These are phyloP conservation scores for Ooceraea biroi DNA, from an alignment of 1,140 invertebrate genomes.

Conservation along the genomic window DNA sequence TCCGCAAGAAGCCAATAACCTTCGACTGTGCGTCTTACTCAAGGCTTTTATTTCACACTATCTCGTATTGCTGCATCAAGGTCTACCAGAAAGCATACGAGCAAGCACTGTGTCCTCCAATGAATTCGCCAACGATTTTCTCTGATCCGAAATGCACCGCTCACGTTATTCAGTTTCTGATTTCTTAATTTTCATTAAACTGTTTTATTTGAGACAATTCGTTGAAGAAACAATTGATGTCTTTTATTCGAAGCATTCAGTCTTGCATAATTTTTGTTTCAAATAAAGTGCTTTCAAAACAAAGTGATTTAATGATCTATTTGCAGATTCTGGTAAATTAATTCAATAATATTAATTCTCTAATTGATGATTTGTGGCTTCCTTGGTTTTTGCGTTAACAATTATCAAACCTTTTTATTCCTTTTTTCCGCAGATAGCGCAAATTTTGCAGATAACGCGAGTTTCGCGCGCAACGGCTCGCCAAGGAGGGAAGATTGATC, in stretches of 20 bases:
- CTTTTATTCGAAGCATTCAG: neutral
- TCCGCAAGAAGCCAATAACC: conserved; percentile 14
- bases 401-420: neutral
- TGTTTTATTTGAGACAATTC: neutral
- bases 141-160: neutral
- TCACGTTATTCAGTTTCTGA: neutral
- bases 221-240: neutral
- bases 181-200: neutral
- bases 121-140: neutral
- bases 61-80: neutral
- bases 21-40: conserved; percentile 27
- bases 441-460: conserved; percentile 4
- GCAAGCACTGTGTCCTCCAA: neutral
- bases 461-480: conserved; percentile 4
- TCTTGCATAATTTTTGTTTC: neutral
- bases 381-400: neutral
- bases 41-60: conserved; percentile 6
- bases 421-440: neutral
- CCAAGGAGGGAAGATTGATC: conserved; percentile 38
- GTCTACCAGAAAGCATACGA: neutral
- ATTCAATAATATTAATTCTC: neutral
- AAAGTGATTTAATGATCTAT: neutral
- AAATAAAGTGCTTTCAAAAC: neutral
- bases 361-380: neutral
- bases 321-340: neutral